Conservation (phyloP, 2,113 vertebrate genomes). For the Cichladusa arquata region DNA sequence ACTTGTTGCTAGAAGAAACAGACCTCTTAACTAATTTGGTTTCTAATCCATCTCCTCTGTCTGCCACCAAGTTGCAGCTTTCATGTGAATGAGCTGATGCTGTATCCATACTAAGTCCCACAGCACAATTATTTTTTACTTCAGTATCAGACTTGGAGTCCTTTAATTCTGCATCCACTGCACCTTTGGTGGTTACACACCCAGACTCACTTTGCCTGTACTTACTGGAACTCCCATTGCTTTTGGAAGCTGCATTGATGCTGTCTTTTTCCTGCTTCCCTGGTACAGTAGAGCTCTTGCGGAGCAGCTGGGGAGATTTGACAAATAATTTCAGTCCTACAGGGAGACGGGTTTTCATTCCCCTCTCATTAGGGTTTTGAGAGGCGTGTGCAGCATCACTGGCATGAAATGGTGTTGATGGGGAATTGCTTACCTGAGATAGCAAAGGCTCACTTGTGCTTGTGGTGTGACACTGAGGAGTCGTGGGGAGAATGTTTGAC, state of each 20-base stretch:
- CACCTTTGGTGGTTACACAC: constrained; percentile 6
- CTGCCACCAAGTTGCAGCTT: constrained; percentile 16
- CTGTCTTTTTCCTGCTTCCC: constrained; percentile 91
- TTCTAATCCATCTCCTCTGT: constrained; percentile 70
- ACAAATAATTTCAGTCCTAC: constrained; percentile 84
- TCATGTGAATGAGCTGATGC: constrained; percentile 40
- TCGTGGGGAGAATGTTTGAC: constrained; percentile 45
- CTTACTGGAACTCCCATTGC: constrained; percentile 63
- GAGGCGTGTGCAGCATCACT: constrained; percentile 1
- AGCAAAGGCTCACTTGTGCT: constrained; percentile 62
- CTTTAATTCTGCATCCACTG: constrained; percentile 11
- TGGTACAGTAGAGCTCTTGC: constrained; percentile 79
- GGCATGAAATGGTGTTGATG: constrained; percentile 43
- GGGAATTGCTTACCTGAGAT: constrained; percentile 66
- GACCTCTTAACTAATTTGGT: constrained; percentile 80
- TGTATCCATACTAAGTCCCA: constrained; percentile 38
- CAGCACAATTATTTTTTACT: constrained; percentile 41
- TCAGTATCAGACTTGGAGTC: constrained; percentile 28
- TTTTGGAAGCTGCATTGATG: constrained; percentile 85
- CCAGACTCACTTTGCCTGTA: constrained; percentile 24
- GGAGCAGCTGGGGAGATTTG: constrained; percentile 82
- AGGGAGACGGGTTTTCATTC: constrained; percentile 81
- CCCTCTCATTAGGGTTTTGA: constrained; percentile 74
- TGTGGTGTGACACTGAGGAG: constrained; percentile 57
- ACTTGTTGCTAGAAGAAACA: constrained; percentile 81